These are phyloP conservation scores for Paramisgurnus dabryanus DNA, from an alignment of 2,113 vertebrate species.

Conservation along the genomic window DNA sequence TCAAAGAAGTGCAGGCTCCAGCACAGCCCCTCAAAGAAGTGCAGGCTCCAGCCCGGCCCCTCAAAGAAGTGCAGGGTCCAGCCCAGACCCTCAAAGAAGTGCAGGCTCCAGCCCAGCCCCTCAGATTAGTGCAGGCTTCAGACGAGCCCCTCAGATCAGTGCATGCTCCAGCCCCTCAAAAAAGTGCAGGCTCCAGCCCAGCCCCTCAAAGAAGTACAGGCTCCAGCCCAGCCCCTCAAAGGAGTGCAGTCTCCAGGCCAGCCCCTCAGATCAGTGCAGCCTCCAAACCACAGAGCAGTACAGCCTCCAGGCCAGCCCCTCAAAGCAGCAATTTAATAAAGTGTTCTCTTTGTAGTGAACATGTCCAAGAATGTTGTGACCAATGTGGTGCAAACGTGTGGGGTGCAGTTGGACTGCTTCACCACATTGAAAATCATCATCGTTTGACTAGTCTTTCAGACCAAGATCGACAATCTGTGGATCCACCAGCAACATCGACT, in stretches of 20 bases:
- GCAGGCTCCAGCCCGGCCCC: neutral
- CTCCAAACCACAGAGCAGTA: neutral
- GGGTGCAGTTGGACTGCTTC: slow-evolving; percentile 1
- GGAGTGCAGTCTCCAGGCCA: neutral
- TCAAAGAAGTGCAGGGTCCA: neutral
- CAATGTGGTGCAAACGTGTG: slow-evolving; percentile 28
- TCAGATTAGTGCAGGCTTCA: too few relatives aligned
- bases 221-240: neutral
- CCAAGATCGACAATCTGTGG: neutral
- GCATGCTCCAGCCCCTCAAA: neutral
- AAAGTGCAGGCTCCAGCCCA: neutral
- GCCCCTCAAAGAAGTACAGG: neutral
- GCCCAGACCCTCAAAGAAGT: neutral
- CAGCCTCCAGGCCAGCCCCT: neutral
- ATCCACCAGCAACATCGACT: neutral
- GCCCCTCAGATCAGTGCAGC: neutral
- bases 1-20: too few relatives aligned
- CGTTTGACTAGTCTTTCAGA: neutral
- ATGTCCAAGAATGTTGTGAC: slow-evolving; percentile 1
- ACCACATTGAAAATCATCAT: slow-evolving; percentile 16
- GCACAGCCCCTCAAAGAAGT: neutral
- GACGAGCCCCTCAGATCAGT: neutral
- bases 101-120: neutral
- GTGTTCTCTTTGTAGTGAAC: neutral
- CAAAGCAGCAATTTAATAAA: neutral